phyloP scores from a whole-genome alignment of 1,140 invertebrate genomes.

The Drosophila tani region DNA sequence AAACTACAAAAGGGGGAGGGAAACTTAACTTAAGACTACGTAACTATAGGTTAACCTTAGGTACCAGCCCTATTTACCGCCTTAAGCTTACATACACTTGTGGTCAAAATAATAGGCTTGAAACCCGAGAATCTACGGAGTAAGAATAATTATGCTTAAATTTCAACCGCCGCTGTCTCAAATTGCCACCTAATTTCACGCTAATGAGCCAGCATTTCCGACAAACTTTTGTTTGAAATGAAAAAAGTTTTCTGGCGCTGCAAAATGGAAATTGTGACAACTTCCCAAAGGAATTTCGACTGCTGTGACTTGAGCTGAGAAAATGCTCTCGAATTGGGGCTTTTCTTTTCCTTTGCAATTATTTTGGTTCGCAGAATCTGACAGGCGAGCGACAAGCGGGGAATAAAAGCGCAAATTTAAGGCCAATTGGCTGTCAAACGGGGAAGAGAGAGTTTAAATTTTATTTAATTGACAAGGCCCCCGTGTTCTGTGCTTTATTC shows the following conservation, averaged over 20 bases:
- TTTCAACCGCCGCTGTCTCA: too few species aligned
- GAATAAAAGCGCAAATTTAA: conserved; percentile 45
- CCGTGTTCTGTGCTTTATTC: not conserved
- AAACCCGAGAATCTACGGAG: not conserved
- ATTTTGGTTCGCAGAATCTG: conserved; percentile 17
- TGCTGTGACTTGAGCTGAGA: not conserved
- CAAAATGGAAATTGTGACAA: conserved; percentile 27
- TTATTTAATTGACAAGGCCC: conserved; percentile 62
- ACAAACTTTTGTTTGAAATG: conserved; percentile 31
- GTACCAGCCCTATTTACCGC: too few species aligned
- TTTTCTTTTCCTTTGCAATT: conserved; percentile 13
- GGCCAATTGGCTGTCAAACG: conserved; percentile 60
- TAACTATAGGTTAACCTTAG: not conserved
- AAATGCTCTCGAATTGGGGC: not conserved
- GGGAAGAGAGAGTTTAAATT: conserved; percentile 62
- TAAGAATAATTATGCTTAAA: not conserved
- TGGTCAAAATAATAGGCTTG: not conserved
- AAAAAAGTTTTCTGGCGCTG: conserved; percentile 31
- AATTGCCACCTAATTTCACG: conserved; percentile 30
- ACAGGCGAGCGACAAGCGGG: conserved; percentile 21
- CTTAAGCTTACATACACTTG: not conserved
- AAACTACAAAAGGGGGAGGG: not conserved
- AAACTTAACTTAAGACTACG: not conserved
- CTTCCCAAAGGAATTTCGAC: not conserved
- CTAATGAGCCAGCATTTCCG: conserved; percentile 28